These are phyloP conservation scores for Cyprinodon brontotheroides DNA, from an alignment of 2,113 vertebrate species.

Conservation along the genomic window DNA sequence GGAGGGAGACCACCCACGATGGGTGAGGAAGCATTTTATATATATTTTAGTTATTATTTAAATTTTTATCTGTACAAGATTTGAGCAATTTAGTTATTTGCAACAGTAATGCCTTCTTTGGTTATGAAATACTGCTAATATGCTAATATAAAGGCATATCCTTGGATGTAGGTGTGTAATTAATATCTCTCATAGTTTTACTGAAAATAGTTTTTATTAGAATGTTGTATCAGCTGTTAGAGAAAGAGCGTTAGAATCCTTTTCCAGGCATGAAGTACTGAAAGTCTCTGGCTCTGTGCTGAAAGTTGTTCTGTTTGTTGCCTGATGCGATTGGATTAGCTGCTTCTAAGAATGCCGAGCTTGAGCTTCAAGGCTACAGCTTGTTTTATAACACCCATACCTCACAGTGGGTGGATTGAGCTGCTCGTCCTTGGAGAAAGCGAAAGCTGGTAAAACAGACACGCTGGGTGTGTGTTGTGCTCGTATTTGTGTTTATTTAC, in stretches of 20 bases:
- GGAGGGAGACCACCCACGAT: too few relatives aligned
- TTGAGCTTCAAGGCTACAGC: conserved; percentile 54
- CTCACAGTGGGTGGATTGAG: conserved; percentile 47
- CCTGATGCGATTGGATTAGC: conserved; percentile 51
- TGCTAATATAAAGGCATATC: conserved; percentile 31
- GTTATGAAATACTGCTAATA: background rate
- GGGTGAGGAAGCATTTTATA: too few relatives aligned
- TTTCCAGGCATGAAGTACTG: conserved; percentile 4
- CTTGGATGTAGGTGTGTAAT: conserved; percentile 78
- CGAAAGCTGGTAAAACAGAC: conserved; percentile 1
- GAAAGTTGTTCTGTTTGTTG: conserved; percentile 52
- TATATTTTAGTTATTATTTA: too few relatives aligned
- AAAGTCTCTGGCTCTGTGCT: conserved; percentile 29
- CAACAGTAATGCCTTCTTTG: background rate
- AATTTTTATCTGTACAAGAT: too few relatives aligned
- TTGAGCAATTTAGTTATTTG: background rate
- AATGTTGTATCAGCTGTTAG: conserved; percentile 68
- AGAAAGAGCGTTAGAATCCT: conserved; percentile 47
- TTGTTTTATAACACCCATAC: conserved; percentile 50
- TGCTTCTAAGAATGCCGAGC: conserved; percentile 54
- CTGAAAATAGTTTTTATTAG: conserved; percentile 73
- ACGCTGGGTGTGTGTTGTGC: conserved; percentile 15
- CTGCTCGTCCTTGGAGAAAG: conserved; percentile 59
- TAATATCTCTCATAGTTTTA: conserved; percentile 75
- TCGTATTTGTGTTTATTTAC: conserved; percentile 13